Evolutionary conservation across 2,888 invertebrate genomes (phyloP), one percentile per base, ranked within the genome.

Genomic region (Hyposoter didymator): DNA sequence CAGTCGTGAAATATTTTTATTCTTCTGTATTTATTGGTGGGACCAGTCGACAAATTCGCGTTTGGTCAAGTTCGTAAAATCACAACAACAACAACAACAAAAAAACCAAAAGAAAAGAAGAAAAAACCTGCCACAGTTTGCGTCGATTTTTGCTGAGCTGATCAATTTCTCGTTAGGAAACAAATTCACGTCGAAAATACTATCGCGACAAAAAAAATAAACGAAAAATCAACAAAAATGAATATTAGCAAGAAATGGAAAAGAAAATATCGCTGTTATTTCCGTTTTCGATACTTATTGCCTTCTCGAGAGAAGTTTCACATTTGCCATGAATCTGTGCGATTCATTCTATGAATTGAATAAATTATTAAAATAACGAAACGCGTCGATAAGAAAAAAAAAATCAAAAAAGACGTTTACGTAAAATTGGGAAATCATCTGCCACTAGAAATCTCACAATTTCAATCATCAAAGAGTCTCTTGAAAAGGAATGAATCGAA

Each of bases 21-120:
- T 90, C 62, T 88, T 92, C 84, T 91, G 82, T 22, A 90, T 91
- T 67, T 91, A 92, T 85, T 92, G 91, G 90, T 92, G 92, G 92
- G 91, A 89, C 39, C 43, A 73, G 19, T 28, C 73, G 19, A 32
- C 10, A 28, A 39, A 55, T 12, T 22, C 14, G 39, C 22, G 55
- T 73, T 52, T 73, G 43, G 17, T 73, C 35, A 35, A 43, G 17
- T 39, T 43, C 19, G 43, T 59, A 39, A 28, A 39, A 64, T 19
- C n/a, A n/a, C 39, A n/a, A n/a, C n/a, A n/a, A n/a, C n/a, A n/a
- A n/a, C n/a, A n/a, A n/a, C n/a, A n/a, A n/a, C n/a, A 28, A 8
- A 64, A n/a, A 59, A 59, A 1, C 0, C 28, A n/a, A 17, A 47
- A 47, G 14, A 55, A 28, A 28, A 55, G 12, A 55, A 28, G 17